These are phyloP conservation scores for human DNA, from an alignment of 2,113 vertebrate genomes.

Conservation along the genomic window DNA sequence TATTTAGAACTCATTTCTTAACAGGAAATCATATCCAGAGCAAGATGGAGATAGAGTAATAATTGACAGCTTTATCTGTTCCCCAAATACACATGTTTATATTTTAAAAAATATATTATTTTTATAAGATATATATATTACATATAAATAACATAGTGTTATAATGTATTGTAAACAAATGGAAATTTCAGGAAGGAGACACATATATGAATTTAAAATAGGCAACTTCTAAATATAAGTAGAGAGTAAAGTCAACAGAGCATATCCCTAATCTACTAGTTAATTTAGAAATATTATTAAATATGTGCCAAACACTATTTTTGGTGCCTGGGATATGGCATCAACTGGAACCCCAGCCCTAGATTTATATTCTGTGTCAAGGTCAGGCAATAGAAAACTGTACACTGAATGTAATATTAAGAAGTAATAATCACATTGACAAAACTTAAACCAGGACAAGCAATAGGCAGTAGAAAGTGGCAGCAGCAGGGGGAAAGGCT, in stretches of 20 bases:
- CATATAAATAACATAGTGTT: too few relatives aligned
- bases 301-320: background rate
- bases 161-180: background rate
- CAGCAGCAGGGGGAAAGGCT: too few relatives aligned
- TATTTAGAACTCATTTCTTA: background rate
- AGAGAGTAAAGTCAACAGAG: background rate
- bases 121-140: too few relatives aligned
- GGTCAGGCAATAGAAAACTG: background rate
- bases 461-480: background rate
- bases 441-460: background rate
- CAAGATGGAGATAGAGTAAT: fast-evolving
- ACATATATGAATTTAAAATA: conserved; percentile 35
- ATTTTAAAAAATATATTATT: too few relatives aligned
- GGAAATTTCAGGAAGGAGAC: background rate
- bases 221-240: background rate
- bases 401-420: background rate
- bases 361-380: background rate
- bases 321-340: background rate
- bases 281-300: background rate
- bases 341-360: background rate
- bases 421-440: background rate
- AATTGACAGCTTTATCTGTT: background rate
- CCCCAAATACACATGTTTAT: background rate
- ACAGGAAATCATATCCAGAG: background rate
- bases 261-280: background rate